Conservation (phyloP, 2,888 invertebrate genomes). For the Drosophila falleni region DNA sequence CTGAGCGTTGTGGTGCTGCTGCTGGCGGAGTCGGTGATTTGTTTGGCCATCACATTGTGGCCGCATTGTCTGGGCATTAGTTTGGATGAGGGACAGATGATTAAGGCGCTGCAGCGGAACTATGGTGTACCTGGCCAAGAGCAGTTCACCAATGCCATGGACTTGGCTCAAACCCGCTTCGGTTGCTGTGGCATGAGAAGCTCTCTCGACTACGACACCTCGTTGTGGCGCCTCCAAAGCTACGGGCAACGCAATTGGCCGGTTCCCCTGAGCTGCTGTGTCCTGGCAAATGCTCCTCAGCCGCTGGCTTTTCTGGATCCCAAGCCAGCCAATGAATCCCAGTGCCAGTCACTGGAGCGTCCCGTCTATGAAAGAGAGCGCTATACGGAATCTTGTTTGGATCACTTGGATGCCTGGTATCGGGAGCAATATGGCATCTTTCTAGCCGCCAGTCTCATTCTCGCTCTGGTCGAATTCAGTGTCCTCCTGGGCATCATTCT, state of each 20-base stretch:
- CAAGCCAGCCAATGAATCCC: conserved; percentile 89
- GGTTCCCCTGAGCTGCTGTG: conserved; percentile 90
- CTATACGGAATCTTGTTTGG: conserved; percentile 87
- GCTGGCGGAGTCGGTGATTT: conserved; percentile 90
- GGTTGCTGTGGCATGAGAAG: conserved; percentile 93
- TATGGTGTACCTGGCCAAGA: conserved; percentile 91
- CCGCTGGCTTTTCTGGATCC: conserved; percentile 90
- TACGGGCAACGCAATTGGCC: conserved; percentile 90
- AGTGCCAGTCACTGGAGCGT: conserved; percentile 88
- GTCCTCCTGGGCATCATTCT: conserved; percentile 90
- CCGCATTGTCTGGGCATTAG: conserved; percentile 91
- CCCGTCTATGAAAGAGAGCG: conserved; percentile 82
- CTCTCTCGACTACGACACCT: conserved; percentile 92
- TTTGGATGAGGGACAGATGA: conserved; percentile 89
- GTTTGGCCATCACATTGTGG: conserved; percentile 90
- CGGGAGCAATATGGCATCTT: conserved; percentile 90
- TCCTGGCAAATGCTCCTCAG: conserved; percentile 87
- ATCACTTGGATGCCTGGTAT: conserved; percentile 91
- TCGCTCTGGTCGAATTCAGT: conserved; percentile 90
- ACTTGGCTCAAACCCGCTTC: conserved; percentile 90
- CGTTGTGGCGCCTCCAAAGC: conserved; percentile 91
- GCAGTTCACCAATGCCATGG: conserved; percentile 91
- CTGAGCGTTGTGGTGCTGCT: conserved; percentile 89
- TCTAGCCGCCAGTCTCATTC: conserved; percentile 88
- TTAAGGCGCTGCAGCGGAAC: conserved; percentile 90